Percentiles rank a stretch among this genome's conserved stretches.
These are phyloP conservation scores for Hypena proboscidalis DNA, from an alignment of 2,888 invertebrate genomes.

Conservation along the genomic window DNA sequence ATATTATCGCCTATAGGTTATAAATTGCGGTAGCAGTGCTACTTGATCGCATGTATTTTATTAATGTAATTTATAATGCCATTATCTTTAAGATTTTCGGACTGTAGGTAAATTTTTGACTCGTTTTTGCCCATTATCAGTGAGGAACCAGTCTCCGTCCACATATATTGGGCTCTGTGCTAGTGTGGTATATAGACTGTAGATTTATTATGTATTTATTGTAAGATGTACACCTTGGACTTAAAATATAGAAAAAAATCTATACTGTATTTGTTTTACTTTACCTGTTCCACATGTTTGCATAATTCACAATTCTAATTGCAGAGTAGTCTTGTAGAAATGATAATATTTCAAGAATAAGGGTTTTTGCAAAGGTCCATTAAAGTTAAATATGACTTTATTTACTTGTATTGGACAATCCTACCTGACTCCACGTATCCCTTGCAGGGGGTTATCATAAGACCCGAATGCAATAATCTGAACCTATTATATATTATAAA, in stretches of 20 bases:
- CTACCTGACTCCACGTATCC: too few species aligned
- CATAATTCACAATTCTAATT: too few species aligned
- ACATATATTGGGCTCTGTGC: constrained; percentile 29
- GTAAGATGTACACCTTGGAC: constrained; percentile 36
- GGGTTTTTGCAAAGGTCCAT: too few species aligned
- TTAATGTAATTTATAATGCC: constrained; percentile 14
- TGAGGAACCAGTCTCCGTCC: constrained; percentile 29
- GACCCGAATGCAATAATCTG: too few species aligned
- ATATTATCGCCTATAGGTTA: too few species aligned
- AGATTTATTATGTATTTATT: constrained; percentile 36
- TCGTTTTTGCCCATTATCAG: constrained; percentile 27
- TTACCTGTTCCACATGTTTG: too few species aligned
- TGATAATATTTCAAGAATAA: too few species aligned
- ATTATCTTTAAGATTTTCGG: constrained; percentile 27
- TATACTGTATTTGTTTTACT: constrained; percentile 14
- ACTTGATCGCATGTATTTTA: neutral
- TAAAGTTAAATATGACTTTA: too few species aligned
- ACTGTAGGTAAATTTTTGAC: constrained; percentile 39
- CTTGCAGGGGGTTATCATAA: too few species aligned
- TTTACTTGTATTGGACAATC: too few species aligned
- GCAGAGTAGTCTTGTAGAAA: too few species aligned
- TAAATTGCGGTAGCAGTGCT: constrained; percentile 9
- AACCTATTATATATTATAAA: too few species aligned
- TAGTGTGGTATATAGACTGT: constrained; percentile 34
- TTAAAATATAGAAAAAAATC: constrained; percentile 27